phyloP scores from a whole-genome alignment of 1,140 invertebrate genomes.

The Muscidifurax raptorellus region DNA sequence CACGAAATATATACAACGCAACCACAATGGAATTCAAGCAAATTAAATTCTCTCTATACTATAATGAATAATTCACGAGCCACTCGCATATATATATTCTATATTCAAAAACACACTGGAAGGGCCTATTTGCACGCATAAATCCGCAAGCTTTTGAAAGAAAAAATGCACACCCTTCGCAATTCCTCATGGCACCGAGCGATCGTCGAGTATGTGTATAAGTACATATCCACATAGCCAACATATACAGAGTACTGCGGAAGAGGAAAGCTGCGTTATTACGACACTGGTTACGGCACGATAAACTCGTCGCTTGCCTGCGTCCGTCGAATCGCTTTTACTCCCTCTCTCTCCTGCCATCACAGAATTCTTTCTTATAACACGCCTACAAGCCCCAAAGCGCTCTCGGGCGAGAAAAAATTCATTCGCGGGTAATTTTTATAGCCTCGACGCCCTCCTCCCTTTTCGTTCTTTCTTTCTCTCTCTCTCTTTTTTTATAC shows the following conservation, averaged over 20 bases:
- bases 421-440: slow-evolving; percentile 13
- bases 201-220: too few species aligned
- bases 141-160: background rate
- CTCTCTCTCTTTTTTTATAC: background rate
- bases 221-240: too few species aligned
- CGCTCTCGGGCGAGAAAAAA: background rate
- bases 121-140: background rate
- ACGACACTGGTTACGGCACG: background rate
- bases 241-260: too few species aligned
- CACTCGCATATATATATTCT: too few species aligned
- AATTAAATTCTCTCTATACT: background rate
- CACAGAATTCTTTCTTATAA: background rate
- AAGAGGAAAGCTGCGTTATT: background rate
- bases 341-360: background rate
- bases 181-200: background rate
- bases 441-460: background rate
- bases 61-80: background rate
- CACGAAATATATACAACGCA: too few species aligned
- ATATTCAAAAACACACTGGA: background rate
- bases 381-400: too few species aligned
- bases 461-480: background rate
- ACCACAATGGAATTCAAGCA: background rate
- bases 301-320: background rate
- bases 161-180: background rate
- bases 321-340: background rate